Base-by-base conservation (phyloP, 1,140 invertebrate species). In the Leguminivora glycinivorella region DNA sequence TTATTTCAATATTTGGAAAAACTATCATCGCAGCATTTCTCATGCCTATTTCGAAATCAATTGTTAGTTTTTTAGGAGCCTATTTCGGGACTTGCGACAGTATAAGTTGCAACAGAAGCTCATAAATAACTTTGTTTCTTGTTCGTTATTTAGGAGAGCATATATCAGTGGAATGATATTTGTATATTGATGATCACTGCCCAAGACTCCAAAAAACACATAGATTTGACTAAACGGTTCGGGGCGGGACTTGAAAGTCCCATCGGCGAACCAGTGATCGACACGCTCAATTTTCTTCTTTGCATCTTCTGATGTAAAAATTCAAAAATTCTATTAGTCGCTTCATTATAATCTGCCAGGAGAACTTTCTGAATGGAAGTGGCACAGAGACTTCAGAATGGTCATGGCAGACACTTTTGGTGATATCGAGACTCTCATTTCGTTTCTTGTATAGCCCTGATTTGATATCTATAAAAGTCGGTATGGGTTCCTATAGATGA, bases 31-130 rank as follows among this genome's bases (percentile, higher is more conserved):
- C 43, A 47, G 43, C 43, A n/a, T 47, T 47, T n/a, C 43, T 47
- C n/a, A 47, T 47, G 12, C 43, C 43, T 47, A 47, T 47, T 47
- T 47, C 43, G 17, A 47, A 47, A 47, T 19, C 43, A 47, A 47
- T 47, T n/a, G 43, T 47, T 17, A 47, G 43, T 47, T 47, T 47
- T 47, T n/a, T 40, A 17, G n/a, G 43, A 47, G 22, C 19, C 19
- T 22, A 56, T 24, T 6, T 56, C 19, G 22, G 19, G 19, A 56
- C 22, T 56, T 56, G 56, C 19, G 56, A 56, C 22, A 56, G 9
- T 56, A 56, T 56, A 56, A 56, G 56, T 56, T 24, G 56, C 56
- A 56, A 56, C 25, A 25, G 12, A 56, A 25, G 56, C 56, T 56
- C 24, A 56, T 56, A 25, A 25, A 2, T 47, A 47, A 40, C 6